Conservation (phyloP, 2,888 invertebrate genomes). For the Pharmacophagus antenor region DNA sequence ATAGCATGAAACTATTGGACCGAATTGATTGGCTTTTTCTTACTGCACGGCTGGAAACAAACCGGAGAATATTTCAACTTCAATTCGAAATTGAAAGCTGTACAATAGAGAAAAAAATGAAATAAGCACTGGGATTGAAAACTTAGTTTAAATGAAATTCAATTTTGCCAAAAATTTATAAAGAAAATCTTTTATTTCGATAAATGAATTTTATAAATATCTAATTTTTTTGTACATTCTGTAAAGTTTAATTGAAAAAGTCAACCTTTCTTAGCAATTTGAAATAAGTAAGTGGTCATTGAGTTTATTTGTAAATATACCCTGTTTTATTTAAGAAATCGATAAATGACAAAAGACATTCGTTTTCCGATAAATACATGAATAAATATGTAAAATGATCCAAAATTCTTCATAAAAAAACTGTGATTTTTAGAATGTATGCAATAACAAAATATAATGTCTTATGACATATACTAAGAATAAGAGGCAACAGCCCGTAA, state of each 20-base stretch:
- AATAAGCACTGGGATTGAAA: constrained; percentile 26
- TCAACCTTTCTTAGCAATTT: too few relatives aligned
- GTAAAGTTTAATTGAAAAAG: too few relatives aligned
- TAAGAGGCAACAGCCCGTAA: constrained; percentile 20
- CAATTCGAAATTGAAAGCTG: constrained; percentile 30
- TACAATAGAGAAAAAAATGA: constrained; percentile 24
- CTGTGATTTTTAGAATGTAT: neutral
- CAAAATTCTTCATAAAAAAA: neutral
- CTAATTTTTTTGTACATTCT: too few relatives aligned
- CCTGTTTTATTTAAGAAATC: too few relatives aligned
- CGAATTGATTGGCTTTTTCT: constrained; percentile 29
- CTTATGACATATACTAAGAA: neutral
- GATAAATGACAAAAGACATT: too few relatives aligned
- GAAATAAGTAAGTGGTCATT: too few relatives aligned
- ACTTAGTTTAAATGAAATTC: constrained; percentile 24
- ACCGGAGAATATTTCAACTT: constrained; percentile 31
- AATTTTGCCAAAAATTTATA: constrained; percentile 3
- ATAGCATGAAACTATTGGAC: constrained; percentile 29
- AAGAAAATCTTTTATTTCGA: neutral
- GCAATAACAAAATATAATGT: neutral
- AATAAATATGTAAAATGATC: too few relatives aligned
- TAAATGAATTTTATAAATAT: too few relatives aligned
- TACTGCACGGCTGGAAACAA: constrained; percentile 31
- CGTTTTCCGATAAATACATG: too few relatives aligned
- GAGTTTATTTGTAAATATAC: too few relatives aligned